Percentiles rank a stretch among this genome's conserved stretches.
Conservation (phyloP, 1,140 invertebrate genomes). For the Pomacea maculata region DNA sequence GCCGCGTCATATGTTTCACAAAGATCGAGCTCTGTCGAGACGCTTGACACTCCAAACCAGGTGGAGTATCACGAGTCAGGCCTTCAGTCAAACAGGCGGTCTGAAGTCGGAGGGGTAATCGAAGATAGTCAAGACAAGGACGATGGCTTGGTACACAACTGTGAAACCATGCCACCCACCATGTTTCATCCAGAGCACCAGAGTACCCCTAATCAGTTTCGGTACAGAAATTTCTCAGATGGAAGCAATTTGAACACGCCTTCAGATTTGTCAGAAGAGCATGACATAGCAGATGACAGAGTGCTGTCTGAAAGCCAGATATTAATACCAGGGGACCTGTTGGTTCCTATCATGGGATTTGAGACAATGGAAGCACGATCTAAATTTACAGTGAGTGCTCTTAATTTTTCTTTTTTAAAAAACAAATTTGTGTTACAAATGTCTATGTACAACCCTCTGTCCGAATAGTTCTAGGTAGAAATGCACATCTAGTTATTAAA, state of each 20-base stretch:
- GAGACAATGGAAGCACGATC: conserved; percentile 52
- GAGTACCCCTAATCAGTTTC: not conserved
- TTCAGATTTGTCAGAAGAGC: too few relatives aligned
- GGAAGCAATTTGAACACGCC: too few relatives aligned
- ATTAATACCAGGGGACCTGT: conserved; percentile 37
- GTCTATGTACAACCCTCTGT: too few relatives aligned
- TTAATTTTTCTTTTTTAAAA: not conserved
- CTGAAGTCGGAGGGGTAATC: not conserved
- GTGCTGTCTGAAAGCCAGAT: not conserved
- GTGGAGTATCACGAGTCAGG: not conserved
- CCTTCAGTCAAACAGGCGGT: not conserved
- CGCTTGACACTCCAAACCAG: not conserved
- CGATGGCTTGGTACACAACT: not conserved
- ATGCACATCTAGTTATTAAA: too few relatives aligned
- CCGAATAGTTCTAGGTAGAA: too few relatives aligned
- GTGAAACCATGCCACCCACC: not conserved
- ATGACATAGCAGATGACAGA: too few relatives aligned
- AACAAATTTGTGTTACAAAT: not conserved
- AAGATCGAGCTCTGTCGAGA: conserved; percentile 1
- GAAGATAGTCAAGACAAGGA: not conserved
- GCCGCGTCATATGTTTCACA: conserved; percentile 10
- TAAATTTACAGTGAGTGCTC: conserved; percentile 48
- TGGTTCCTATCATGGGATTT: conserved; percentile 46
- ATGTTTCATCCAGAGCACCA: conserved; percentile 5
- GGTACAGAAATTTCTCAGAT: too few relatives aligned